Evolutionary conservation across 2,113 vertebrate species (phyloP).

Genomic region (Excalfactoria chinensis): DNA sequence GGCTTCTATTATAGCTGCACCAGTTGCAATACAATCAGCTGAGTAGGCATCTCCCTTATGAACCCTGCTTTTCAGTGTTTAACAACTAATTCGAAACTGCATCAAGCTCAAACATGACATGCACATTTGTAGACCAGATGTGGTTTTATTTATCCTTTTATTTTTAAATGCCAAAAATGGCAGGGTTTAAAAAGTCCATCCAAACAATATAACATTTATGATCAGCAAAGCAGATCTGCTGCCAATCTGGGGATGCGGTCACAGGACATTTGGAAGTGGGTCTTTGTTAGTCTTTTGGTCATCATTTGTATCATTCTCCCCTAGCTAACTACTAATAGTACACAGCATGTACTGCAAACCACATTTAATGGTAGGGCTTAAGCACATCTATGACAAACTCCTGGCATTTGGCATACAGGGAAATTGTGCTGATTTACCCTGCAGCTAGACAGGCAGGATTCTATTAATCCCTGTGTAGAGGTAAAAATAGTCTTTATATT

Average conservation of each 20-base stretch:
- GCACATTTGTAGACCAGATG: conserved; percentile 69
- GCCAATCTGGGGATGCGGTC: background rate
- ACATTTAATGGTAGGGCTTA: conserved; percentile 15
- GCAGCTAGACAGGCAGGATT: conserved; percentile 25
- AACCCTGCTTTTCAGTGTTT: conserved; percentile 80
- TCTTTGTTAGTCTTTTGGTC: conserved; percentile 1
- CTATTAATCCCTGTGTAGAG: conserved; percentile 55
- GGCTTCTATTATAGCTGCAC: conserved; percentile 75
- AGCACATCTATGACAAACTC: background rate
- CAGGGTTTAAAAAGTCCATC: conserved; percentile 13
- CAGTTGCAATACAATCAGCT: conserved; percentile 79
- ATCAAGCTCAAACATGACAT: conserved; percentile 64
- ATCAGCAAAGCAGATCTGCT: conserved; percentile 22
- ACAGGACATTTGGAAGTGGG: background rate
- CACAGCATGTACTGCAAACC: background rate
- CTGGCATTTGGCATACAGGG: conserved; percentile 12
- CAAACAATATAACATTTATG: background rate
- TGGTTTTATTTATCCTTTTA: conserved; percentile 77
- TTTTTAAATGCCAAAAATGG: conserved; percentile 54
- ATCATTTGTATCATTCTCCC: background rate
- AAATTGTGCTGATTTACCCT: conserved; percentile 62
- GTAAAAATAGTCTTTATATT: conserved; percentile 53
- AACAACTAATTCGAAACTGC: conserved; percentile 74
- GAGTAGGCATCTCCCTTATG: conserved; percentile 78
- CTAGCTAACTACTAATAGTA: background rate